These are phyloP conservation scores for Trichomycterus rosablanca DNA, from an alignment of 2,113 vertebrate genomes.

Conservation along the genomic window DNA sequence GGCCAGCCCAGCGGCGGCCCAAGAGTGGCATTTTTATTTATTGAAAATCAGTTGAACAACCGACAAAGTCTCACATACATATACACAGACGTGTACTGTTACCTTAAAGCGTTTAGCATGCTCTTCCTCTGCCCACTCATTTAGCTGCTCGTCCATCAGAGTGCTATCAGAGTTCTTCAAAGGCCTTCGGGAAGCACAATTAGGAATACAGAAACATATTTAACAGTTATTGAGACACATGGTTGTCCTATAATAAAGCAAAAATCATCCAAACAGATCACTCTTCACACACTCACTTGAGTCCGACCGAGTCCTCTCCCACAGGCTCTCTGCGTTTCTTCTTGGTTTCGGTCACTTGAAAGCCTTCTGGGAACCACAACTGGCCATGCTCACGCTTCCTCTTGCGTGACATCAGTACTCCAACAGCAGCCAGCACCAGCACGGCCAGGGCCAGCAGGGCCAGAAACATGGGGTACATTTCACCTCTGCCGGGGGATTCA, in stretches of 20 bases:
- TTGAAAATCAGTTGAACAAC: too few relatives aligned
- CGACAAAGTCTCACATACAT: neutral
- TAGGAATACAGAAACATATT: too few relatives aligned
- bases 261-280: conserved; percentile 7
- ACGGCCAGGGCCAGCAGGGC: conserved; percentile 71
- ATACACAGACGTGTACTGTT: conserved; percentile 43
- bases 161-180: conserved; percentile 86
- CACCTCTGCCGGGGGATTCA: conserved; percentile 55
- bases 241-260: neutral
- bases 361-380: conserved; percentile 96
- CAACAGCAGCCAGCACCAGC: conserved; percentile 73
- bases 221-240: too few relatives aligned
- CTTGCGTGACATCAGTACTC: conserved; percentile 85
- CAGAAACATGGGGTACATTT: conserved; percentile 85
- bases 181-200: conserved; percentile 67
- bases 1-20: too few relatives aligned
- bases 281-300: conserved; percentile 79
- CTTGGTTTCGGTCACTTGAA: conserved; percentile 88
- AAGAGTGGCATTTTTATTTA: too few relatives aligned
- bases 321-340: conserved; percentile 93
- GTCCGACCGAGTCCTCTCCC: conserved; percentile 93
- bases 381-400: conserved; percentile 90
- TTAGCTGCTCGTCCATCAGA: conserved; percentile 93
- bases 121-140: conserved; percentile 91
- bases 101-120: conserved; percentile 86